Conservation (phyloP, 2,888 invertebrate genomes). For the Nomada flava region DNA sequence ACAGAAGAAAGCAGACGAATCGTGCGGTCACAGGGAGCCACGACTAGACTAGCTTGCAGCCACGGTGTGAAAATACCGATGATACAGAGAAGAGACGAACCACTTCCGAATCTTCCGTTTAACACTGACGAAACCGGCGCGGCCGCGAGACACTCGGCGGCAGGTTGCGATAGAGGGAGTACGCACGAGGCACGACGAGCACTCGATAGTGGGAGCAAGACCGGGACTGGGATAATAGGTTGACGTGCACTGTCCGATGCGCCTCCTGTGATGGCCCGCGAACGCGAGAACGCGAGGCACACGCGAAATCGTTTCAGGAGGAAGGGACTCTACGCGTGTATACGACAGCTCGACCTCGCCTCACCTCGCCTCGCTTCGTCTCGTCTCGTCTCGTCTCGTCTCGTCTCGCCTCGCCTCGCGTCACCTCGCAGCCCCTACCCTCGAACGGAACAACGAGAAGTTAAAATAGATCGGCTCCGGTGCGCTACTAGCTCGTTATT, state of each 20-base stretch:
- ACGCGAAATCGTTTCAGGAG: slow-evolving; percentile 64
- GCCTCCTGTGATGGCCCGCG: slow-evolving; percentile 58
- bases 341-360: slow-evolving; percentile 61
- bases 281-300: slow-evolving; percentile 53
- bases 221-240: slow-evolving; percentile 60
- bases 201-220: slow-evolving; percentile 55
- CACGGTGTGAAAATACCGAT: slow-evolving; percentile 9
- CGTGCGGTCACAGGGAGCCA: slow-evolving; percentile 3
- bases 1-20: slow-evolving; percentile 18
- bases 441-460: slow-evolving; percentile 63
- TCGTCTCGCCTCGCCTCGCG: slow-evolving; percentile 55
- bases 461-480: slow-evolving; percentile 76
- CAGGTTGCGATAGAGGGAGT: slow-evolving; percentile 60
- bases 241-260: slow-evolving; percentile 63
- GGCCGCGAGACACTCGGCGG: slow-evolving; percentile 58
- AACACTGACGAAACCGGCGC: slow-evolving; percentile 51
- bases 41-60: not conserved
- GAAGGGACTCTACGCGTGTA: slow-evolving; percentile 68
- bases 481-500: slow-evolving; percentile 45
- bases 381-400: no score
- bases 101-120: slow-evolving; percentile 49
- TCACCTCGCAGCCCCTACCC: slow-evolving; percentile 58
- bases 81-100: slow-evolving; percentile 5
- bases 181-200: slow-evolving; percentile 51
- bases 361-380: slow-evolving; percentile 50